Evolutionary conservation across 2,888 invertebrate genomes (phyloP).

Genomic region (Molanna angustata): DNA sequence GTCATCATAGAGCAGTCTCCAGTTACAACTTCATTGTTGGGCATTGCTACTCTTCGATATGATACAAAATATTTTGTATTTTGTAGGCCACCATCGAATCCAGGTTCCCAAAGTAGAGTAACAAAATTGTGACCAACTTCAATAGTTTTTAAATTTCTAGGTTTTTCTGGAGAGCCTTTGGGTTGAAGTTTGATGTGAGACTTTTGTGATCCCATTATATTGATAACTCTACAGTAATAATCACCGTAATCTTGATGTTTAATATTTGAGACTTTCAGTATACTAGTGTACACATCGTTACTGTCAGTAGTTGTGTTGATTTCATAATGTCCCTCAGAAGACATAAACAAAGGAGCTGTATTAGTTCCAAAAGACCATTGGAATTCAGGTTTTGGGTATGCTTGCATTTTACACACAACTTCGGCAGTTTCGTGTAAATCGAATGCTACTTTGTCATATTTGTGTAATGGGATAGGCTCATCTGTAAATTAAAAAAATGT

Average conservation of each 20-base stretch:
- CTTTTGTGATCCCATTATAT: constrained; percentile 73
- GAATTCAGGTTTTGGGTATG: constrained; percentile 90
- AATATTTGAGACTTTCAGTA: constrained; percentile 70
- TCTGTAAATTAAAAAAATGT: constrained; percentile 49
- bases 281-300: constrained; percentile 82
- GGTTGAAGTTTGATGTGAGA: constrained; percentile 78
- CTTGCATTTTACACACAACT: constrained; percentile 84
- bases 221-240: constrained; percentile 85
- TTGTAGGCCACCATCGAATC: constrained; percentile 85
- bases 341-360: constrained; percentile 69
- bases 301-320: constrained; percentile 77
- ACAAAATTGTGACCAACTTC: constrained; percentile 78
- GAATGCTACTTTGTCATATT: constrained; percentile 85
- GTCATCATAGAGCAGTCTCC: constrained; percentile 60
- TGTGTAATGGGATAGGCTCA: constrained; percentile 81
- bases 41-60: constrained; percentile 65
- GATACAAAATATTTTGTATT: constrained; percentile 87
- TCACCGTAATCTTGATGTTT: constrained; percentile 87
- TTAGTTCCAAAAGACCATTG: constrained; percentile 86
- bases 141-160: constrained; percentile 67
- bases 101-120: constrained; percentile 81
- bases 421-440: constrained; percentile 82
- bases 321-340: constrained; percentile 82
- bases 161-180: constrained; percentile 85
- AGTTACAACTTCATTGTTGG: constrained; percentile 58